Base-by-base conservation (phyloP, 1,140 invertebrate genomes). In the Notospermus geniculatus region DNA sequence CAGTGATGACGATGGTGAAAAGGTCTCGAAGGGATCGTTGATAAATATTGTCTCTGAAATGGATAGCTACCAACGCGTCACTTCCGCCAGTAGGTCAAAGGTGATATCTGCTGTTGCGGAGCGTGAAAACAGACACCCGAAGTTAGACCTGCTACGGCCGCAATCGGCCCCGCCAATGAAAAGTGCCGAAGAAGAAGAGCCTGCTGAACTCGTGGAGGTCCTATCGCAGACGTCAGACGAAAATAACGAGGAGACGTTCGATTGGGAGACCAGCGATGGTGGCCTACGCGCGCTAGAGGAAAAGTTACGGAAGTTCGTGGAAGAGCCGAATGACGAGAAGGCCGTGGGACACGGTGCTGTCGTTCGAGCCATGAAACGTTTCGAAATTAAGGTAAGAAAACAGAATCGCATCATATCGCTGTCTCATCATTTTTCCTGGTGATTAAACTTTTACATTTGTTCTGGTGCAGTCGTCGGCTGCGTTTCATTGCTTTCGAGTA, bases 321-420 rank as follows among this genome's bases (percentile, higher is more conserved):
- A 19, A n/a, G 4, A n/a, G n/a, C 25, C 46, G 25, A 36, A 15
- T 36, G 32, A n/a, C n/a, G 39, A 23, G n/a, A 50, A 19, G n/a
- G 19, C 46, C 4, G n/a, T 50, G 4, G 46, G 46, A 9, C n/a
- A 50, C 25, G 25, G 25, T 4, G 25, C 19, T n/a, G 5, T 9
- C 25, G n/a, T 23, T 7, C 19, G n/a, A 9, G 5, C 46, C 9
- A 50, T 50, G 46, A 19, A n/a, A 9, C 5, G 46, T 5, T 50
- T 50, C n/a, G 46, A 50, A n/a, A 23, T 50, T 19, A 50, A 50
- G 46, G 46, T 50, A 50, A 50, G 46, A 50, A n/a, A 7, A 36
- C 15, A 36, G 32, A 36, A 36, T 36, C 5, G 4, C n/a, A n/a
- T n/a, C n/a, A n/a, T n/a, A n/a, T n/a, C n/a, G n/a, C n/a, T n/a